Evolutionary conservation across 2,797 vertebrate species (phyloP), one percentile per base, ranked within the genome.

Genomic region (Epinephelus malabaricus): DNA sequence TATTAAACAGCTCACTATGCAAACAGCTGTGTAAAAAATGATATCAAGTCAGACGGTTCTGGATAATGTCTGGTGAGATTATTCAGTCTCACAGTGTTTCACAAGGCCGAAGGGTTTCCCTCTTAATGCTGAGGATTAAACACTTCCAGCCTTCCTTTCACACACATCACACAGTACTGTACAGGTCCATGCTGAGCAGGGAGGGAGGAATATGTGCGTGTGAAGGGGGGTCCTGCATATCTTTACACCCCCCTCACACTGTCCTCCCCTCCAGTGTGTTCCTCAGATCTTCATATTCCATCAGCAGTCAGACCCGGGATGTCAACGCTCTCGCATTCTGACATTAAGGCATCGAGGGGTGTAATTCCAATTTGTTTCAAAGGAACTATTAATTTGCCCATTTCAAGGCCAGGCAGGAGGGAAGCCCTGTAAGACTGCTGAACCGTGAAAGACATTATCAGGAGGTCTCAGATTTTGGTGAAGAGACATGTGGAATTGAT

Each of bases 351-450:
- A 94, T 92, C 88, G 92, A 94, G 94, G 94, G 94, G 94, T 93
- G 95, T 96, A 95, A 96, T 96, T 96, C 95, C 94, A 96, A 97
- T 98, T 97, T 96, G 96, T 97, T 97, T 97, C 95, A 96, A 95
- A 95, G 95, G 95, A 97, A 96, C 95, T 94, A 97, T 98, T 97
- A 96, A 98, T 97, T 97, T 97, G 92, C 95, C 96, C 95, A 95
- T 97, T 97, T 96, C 92, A 93, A 95, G 96, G 92, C 95, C 95
- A 95, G 96, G 95, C 95, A 95, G 97, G 95, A 97, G 92, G 92
- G 90, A 94, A 95, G 94, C 95, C 95, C 95, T 96, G 96, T 96
- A 96, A 97, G 96, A 94, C 88, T 86, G 71, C 84, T 96, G 95
- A 97, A 96, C 96, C 95, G 92, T 96, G 94, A 96, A 97, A 97